Evolutionary conservation across 2,888 invertebrate genomes (phyloP), one percentile per base, ranked within the genome.

Genomic region (Himalopsyche tibetana): DNA sequence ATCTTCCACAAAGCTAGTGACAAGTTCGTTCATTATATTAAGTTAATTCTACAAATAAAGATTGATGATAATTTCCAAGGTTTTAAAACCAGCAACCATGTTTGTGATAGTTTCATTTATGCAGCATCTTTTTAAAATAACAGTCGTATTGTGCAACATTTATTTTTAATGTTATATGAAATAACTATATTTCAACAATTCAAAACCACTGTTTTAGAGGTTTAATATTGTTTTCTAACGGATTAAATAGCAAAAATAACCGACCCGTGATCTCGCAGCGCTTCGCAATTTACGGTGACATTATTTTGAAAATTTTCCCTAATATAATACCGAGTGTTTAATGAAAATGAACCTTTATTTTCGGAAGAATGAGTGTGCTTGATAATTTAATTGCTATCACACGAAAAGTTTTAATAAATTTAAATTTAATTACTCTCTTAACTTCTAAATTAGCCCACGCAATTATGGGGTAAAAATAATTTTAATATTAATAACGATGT

Each of bases 281-380:
- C 63, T 19, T 63, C 28, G 19, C 28, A 63, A 63, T n/a, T 63
- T 63, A 63, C 63, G 63, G 63, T 63, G 63, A 19, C 63, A 63
- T 63, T 63, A 63, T 63, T 63, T 63, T n/a, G 63, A 63, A 63
- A 63, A 63, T 63, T 63, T 63, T 63, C n/a, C 19, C 63, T 63
- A 63, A 63, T 63, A 28, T 63, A 63, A 63, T 63, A 63, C 63
- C 63, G 63, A 63, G 19, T 63, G 63, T 63, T 63, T 63, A 63
- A 63, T 63, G 63, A 63, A 63, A 63, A 63, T 63, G 28, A 63
- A 63, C 63, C 63, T 63, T 63, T 63, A 63, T 63, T 63, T 63
- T 63, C 4, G 63, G 63, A 63, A 12, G 63, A 63, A 9, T 19
- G 19, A 19, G 28, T 63, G 63, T 63, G 19, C 19, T 11, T 63